A percentile compares a stretch with the other conserved stretches of the same genome.
Evolutionary conservation across 2,797 vertebrate species (phyloP).

Genomic region (Ataeniobius toweri): DNA sequence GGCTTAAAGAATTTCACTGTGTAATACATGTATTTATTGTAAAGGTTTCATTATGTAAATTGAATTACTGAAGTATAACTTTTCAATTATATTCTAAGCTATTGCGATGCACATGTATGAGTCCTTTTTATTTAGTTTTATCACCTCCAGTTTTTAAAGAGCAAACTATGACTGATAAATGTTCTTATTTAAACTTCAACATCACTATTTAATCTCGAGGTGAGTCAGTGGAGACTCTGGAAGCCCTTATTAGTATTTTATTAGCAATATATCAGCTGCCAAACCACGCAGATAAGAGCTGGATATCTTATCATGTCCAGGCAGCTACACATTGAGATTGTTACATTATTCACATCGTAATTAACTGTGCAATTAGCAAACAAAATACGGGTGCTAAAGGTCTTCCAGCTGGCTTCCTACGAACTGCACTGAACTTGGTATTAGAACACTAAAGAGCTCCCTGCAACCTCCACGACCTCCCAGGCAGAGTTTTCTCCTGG

Average conservation of each 20-base stretch:
- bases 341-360: conserved; percentile 30
- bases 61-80: too few relatives aligned
- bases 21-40: background rate
- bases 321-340: conserved; percentile 16
- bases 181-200: background rate
- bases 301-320: conserved; percentile 24
- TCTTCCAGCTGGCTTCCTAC: conserved; percentile 25
- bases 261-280: conserved; percentile 15
- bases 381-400: conserved; percentile 18
- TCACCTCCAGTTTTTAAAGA: background rate
- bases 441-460: conserved; percentile 42
- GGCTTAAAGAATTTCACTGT: background rate
- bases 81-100: background rate
- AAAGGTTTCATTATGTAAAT: too few relatives aligned
- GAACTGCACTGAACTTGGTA: conserved; percentile 51
- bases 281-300: conserved; percentile 13
- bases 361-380: conserved; percentile 37
- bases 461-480: conserved; percentile 59
- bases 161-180: too few relatives aligned
- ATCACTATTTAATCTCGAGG: background rate
- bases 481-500: conserved; percentile 61
- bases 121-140: background rate
- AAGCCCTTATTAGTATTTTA: background rate
- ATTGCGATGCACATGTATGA: background rate
- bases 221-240: background rate